Base-by-base conservation (phyloP, 2,113 vertebrate species). In the Hipposideros armiger region DNA sequence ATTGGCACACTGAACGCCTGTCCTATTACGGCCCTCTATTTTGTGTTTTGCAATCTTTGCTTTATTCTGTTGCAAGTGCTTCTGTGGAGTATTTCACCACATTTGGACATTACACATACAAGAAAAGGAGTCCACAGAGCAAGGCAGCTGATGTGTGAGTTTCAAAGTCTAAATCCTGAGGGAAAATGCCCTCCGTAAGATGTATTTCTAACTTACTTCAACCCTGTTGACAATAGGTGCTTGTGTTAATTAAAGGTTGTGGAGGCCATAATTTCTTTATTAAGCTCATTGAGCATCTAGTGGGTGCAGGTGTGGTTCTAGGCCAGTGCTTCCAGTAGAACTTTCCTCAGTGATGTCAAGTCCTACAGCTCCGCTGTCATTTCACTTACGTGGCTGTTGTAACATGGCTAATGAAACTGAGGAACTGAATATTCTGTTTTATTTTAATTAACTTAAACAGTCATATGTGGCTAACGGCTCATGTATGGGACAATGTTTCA, bases 21-120 rank as follows among this genome's bases (percentile, higher is more conserved):
- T 0, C 50, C 50, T 0, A 2, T 0, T 10, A 11, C 24, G 22
- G 73, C 13, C 40, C 32, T 14, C 30, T 0, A 1, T 20, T 15
- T 1, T 52, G 54, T 4, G 6, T 66, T n/a, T 9, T 40, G 67
- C 26, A n/a, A 1, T 66, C 45, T 40, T 14, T 22, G 50, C 56
- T 47, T 9, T 40, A 19, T 56, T 13, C 14, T 1, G 36, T 28
- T 40, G 6, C 13, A 0, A 17, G 45, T 11, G 40, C 47, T 40
- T 66, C 70, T 42, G 13, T 15, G 4, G 11, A 1, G 13, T 3
- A 1, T 60, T 54, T 52, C 19, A 45, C 80, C 47, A 40, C 2
- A 0, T 69, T 50, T 42, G 50, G 47, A 8, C 30, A 6, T 24
- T 40, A 7, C 5, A 15, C 3, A 0, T 15, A 28, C 15, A 32